These are phyloP conservation scores for Rhingia rostrata DNA, from an alignment of 2,888 invertebrate genomes.

Conservation along the genomic window DNA sequence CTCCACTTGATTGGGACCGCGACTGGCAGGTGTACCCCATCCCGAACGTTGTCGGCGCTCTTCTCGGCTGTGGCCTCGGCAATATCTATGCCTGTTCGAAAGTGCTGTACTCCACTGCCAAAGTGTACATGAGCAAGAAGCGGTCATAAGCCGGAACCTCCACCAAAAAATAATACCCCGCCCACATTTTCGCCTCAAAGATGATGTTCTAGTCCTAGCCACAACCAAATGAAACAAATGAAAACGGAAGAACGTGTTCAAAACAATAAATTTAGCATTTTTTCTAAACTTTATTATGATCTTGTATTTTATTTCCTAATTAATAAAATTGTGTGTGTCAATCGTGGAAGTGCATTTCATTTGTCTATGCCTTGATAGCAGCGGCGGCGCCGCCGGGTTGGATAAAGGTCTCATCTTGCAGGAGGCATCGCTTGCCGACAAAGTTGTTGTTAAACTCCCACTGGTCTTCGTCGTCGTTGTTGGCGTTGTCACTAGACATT, in stretches of 20 bases:
- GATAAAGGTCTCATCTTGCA: slow-evolving; percentile 80
- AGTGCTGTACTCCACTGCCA: slow-evolving; percentile 80
- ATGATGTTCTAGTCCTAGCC: slow-evolving; percentile 68
- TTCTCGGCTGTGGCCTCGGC: slow-evolving; percentile 85
- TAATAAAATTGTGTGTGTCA: slow-evolving; percentile 58
- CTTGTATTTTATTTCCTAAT: slow-evolving; percentile 56
- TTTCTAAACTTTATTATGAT: slow-evolving; percentile 72
- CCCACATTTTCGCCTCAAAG: slow-evolving; percentile 38
- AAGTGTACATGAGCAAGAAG: slow-evolving; percentile 81
- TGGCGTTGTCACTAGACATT: slow-evolving; percentile 72
- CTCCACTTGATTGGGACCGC: slow-evolving; percentile 94
- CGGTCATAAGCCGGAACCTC: slow-evolving; percentile 71
- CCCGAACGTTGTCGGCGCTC: slow-evolving; percentile 86
- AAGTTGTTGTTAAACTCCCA: slow-evolving; percentile 81
- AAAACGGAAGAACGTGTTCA: slow-evolving; percentile 60
- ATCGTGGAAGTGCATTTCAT: slow-evolving; percentile 18
- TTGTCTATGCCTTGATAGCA: slow-evolving; percentile 50
- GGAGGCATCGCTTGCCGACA: slow-evolving; percentile 80
- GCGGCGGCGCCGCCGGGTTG: slow-evolving; percentile 1
- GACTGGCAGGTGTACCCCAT: slow-evolving; percentile 91
- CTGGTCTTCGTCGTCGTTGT: slow-evolving; percentile 79
- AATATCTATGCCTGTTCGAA: slow-evolving; percentile 83
- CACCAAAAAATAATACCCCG: slow-evolving; percentile 7
- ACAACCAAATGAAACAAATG: slow-evolving; percentile 47
- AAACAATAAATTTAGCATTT: slow-evolving; percentile 70